Evolutionary conservation across 37 sponge, comb jelly and placozoan genomes (phyloP).

Genomic region (Agelas oroides): DNA sequence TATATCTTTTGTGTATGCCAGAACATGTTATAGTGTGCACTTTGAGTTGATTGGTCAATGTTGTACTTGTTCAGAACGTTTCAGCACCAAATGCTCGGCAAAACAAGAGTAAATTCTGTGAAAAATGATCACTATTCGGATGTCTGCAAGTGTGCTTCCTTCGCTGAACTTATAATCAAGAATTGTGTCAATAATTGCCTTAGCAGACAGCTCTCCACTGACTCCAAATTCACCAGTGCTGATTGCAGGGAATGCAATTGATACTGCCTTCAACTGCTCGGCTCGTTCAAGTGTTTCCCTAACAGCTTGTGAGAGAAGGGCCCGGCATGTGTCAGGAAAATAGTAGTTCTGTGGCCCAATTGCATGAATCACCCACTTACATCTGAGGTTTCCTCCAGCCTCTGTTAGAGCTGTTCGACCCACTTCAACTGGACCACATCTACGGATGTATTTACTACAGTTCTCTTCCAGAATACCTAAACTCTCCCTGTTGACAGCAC

Average conservation of each 20-base stretch:
- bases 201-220: slow-evolving; percentile 13
- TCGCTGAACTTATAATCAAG: slow-evolving; percentile 25
- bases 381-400: slow-evolving; percentile 67
- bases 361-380: slow-evolving; percentile 74
- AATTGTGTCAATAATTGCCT: slow-evolving; percentile 41
- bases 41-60: too few relatives aligned
- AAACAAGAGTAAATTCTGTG: slow-evolving; percentile 31
- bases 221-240: slow-evolving; percentile 79
- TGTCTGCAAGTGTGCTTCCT: slow-evolving; percentile 36
- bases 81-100: slow-evolving; percentile 4
- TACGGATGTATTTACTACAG: slow-evolving; percentile 17
- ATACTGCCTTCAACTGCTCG: slow-evolving; percentile 21
- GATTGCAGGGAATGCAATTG: slow-evolving; percentile 77
- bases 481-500: slow-evolving; percentile 62
- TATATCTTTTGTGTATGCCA: too few relatives aligned
- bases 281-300: slow-evolving; percentile 31
- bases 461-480: slow-evolving; percentile 34
- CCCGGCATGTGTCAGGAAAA: not conserved
- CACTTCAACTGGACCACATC: slow-evolving; percentile 11
- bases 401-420: slow-evolving; percentile 60
- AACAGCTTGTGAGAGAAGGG: slow-evolving; percentile 35
- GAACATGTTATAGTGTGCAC: too few relatives aligned
- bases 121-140: slow-evolving; percentile 76
- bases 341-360: slow-evolving; percentile 52
- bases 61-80: too few relatives aligned